Base-by-base conservation (phyloP, 2,888 invertebrate genomes). In the Coleophora deauratella region DNA sequence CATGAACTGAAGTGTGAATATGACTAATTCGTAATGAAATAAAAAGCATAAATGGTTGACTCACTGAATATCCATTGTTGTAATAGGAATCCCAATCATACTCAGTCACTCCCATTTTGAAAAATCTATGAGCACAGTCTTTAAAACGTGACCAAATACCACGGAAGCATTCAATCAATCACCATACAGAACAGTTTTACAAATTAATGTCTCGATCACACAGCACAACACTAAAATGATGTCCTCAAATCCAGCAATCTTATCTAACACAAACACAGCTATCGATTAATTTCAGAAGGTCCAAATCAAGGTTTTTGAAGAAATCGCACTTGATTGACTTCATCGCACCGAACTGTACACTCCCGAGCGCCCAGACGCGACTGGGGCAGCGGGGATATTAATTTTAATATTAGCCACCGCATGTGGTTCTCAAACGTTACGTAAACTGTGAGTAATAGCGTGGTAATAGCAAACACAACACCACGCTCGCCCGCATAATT, bases 381-480 rank as follows among this genome's bases (percentile, higher is more conserved):
- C 84, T 82, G 85, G 78, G 72, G 66, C 76, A 67, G 70, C 72
- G 74, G 71, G 76, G 65, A 74, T 76, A 82, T 76, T 72, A 76
- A 80, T 76, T 82, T 82, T 82, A 85, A 80, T 82, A 81, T 74
- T 84, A 85, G 82, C 72, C 63, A 66, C 72, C 47, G 51, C 71
- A 47, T 54, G 52, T 45, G 73, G 27, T 65, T 66, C 74, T 71
- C 81, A 84, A 85, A 78, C 66, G 78, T 59, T 62, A 9, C 27
- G 13, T 28, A 3, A 28, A 28, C 35, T 13, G 34, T 21, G 3
- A 21, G 21, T 4, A 21, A 6, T 21, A 21, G 21, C 6, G 21
- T 21, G 21, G 6, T 21, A 21, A 21, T 21, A 21, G 21, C 6
- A 21, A 21, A 21, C 21, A 21, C 21, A 3, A 3, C 12, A 28